Base-by-base conservation (phyloP, 1,140 invertebrate species). In the Megalonaias nervosa region DNA sequence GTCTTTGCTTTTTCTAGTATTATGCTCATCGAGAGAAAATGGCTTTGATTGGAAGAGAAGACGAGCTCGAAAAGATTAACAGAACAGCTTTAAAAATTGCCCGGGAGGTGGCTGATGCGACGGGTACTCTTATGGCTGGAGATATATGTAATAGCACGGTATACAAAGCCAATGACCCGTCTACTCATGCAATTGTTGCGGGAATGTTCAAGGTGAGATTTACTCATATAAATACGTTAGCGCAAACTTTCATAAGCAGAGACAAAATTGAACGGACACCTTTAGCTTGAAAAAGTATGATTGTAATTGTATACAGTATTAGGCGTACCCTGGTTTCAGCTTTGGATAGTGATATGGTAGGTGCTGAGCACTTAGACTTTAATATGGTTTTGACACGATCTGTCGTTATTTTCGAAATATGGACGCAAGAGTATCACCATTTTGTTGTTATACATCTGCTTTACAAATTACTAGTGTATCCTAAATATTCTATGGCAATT, bases 111-210 rank as follows among this genome's bases (percentile, higher is more conserved):
- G 88, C 89, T 11, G 71, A 81, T 38, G 75, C 77, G 23, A 83
- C 81, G 21, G 86, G 82, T 17, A 87, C 79, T 26, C 78, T 90
- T 16, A 85, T 89, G 77, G 89, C 89, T 1, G 89, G 87, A n/a
- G 81, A 82, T 21, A 67, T 90, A 14, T 86, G 82, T 65, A 89
- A 90, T 71, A 87, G 83, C 1, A 80, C 79, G 0, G 55, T 86
- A 3, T 89, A 83, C 48, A 78, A 84, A 26, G 80, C 81, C 1
- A 77, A 78, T 19, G 70, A 88, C 55, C 60, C 61, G 13, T 59
- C 74, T 12, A 71, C 82, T 5, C 69, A 80, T 58, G 79, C 59
- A 26, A 67, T 64, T n/a, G 71, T 72, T 15, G 81, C 72, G 58
- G 61, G 60, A 1, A 86, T 87, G 77, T 87, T 86, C 64, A 84